Evolutionary conservation across 2,113 vertebrate genomes (phyloP), one percentile per base, ranked within the genome.

Genomic region (Ceyx melanurus): DNA sequence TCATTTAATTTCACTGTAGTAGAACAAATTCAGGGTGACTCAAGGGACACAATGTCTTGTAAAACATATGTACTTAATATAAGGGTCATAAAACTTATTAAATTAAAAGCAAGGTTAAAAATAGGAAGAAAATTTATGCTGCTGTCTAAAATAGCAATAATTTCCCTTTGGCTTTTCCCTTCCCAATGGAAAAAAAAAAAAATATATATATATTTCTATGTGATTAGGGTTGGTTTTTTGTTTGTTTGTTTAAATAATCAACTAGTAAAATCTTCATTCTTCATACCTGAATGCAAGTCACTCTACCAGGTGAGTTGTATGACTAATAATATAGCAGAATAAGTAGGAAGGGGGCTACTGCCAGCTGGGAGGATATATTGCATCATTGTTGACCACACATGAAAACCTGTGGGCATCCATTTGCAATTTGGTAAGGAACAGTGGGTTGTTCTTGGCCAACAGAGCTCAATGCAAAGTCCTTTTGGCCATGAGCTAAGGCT

Each of bases 11-110:
- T 91, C 81, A 89, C 90, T 96, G 88, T 96, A 97, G 95, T 95
- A 97, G 96, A 96, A 97, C 97, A 98, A 98, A 98, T 97, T 97
- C 96, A 98, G 98, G 99, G 98, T 99, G 98, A 99, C 97, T 97
- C 98, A 98, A 98, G 99, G 98, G 98, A 99, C 99, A 98, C 96
- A 92, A 92, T 97, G 98, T 98, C 98, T 98, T 99, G 98, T 99
- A 98, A 99, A 99, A 99, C 99, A 99, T 98, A 98, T 99, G 98
- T 98, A 98, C 98, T 99, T 98, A 98, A 99, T 99, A 99, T 98
- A 98, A 98, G 97, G 97, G 98, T 97, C 98, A 98, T 99, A 99
- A 99, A 99, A 99, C 98, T 98, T 99, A 98, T 98, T 98, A 98
- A 99, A 99, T 99, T 99, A 99, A 99, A 99, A 99, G 98, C 97